Conservation (phyloP, 2,797 vertebrate genomes). For the Melanotaenia parkinsoni region DNA sequence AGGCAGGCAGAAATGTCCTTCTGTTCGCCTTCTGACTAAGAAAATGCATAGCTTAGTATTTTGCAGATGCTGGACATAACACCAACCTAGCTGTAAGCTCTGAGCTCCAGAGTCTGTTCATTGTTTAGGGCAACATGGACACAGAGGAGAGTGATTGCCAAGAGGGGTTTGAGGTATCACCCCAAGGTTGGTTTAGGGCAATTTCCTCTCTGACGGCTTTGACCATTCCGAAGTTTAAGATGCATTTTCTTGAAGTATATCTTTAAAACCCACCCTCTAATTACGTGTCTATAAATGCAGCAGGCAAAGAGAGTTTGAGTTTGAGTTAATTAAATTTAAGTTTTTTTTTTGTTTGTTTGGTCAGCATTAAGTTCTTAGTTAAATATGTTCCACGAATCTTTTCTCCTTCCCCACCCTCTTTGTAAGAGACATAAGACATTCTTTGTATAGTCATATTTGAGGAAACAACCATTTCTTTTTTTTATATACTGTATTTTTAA, state of each 20-base stretch:
- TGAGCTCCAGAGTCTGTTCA: slow-evolving; percentile 14
- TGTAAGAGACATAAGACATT: no score
- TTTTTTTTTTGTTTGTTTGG: no score
- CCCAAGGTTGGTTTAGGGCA: background rate
- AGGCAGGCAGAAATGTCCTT: background rate
- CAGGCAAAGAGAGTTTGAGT: no score
- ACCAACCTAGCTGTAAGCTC: slow-evolving; percentile 15
- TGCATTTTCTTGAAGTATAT: background rate
- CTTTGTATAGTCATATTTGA: no score
- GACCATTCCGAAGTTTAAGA: background rate
- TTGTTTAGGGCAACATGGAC: slow-evolving; percentile 1
- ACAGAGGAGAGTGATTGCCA: slow-evolving; percentile 13
- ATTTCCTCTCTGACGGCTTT: background rate
- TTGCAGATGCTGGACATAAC: slow-evolving; percentile 25
- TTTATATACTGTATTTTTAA: no score
- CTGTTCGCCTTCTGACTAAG: slow-evolving; percentile 6
- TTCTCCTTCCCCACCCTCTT: no score
- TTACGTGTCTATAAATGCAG: background rate
- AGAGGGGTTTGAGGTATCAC: background rate
- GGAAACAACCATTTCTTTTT: no score
- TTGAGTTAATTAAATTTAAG: no score
- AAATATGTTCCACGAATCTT: no score
- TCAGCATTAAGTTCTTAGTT: no score
- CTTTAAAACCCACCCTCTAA: slow-evolving; percentile 4
- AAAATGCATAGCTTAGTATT: slow-evolving; percentile 19